phyloP scores from a whole-genome alignment of 2,888 invertebrate genomes.

The Steromphala cineraria region DNA sequence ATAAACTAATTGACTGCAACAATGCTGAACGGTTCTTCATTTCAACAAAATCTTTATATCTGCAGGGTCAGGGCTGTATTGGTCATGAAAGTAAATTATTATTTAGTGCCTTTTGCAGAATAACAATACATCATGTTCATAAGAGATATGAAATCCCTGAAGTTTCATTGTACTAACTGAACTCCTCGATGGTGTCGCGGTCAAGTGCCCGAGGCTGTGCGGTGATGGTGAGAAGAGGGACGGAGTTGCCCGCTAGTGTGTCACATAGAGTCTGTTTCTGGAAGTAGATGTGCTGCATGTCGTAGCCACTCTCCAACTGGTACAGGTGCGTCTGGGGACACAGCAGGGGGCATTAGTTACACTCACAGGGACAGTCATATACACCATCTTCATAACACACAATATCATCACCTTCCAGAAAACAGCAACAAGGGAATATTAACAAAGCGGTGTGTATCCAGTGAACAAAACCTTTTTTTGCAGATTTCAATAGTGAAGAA shows the following conservation, averaged over 20 bases:
- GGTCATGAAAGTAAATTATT: too few relatives aligned
- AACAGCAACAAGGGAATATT: too few relatives aligned
- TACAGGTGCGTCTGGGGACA: constrained; percentile 80
- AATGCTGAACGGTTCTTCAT: too few relatives aligned
- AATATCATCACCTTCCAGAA: too few relatives aligned
- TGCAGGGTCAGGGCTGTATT: too few relatives aligned
- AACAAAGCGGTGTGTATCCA: too few relatives aligned
- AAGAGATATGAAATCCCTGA: neutral
- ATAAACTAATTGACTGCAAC: too few relatives aligned
- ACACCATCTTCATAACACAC: too few relatives aligned
- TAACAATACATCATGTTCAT: neutral
- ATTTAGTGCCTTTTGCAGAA: too few relatives aligned
- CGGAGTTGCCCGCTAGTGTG: constrained; percentile 84
- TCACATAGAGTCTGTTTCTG: constrained; percentile 83
- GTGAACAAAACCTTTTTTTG: too few relatives aligned
- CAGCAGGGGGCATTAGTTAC: neutral
- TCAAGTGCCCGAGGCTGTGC: constrained; percentile 64
- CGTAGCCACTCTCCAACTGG: constrained; percentile 78
- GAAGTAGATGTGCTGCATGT: constrained; percentile 79
- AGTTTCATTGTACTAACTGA: constrained; percentile 51
- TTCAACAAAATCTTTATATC: too few relatives aligned
- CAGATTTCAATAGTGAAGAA: too few relatives aligned
- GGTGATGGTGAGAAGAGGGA: constrained; percentile 87
- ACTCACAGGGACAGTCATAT: neutral
- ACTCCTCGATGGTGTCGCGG: constrained; percentile 59